Base-by-base conservation (phyloP, 2,113 vertebrate species). In the Lontra canadensis region DNA sequence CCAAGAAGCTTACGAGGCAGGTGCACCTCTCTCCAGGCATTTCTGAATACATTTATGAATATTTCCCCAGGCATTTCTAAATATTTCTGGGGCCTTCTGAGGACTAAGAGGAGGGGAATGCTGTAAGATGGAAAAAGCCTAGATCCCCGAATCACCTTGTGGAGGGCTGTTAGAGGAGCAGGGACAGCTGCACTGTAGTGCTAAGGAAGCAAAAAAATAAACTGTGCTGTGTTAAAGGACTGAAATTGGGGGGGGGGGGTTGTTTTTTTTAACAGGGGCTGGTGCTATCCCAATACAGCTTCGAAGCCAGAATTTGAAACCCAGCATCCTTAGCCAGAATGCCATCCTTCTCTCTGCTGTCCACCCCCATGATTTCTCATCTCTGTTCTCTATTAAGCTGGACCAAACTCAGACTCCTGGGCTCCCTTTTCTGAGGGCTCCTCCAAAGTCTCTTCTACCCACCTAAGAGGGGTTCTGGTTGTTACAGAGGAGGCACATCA, bases 331-430 rank as follows among this genome's bases (percentile, higher is more conserved):
- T 39, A 42, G 52, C 26, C 52, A 89, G 36, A 39, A 49, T 1
- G 1, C 39, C 21, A 3, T 12, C 21, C 63, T 57, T 36, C 29
- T 71, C 52, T 55, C 90, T n/a, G 1, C 14, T 25, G 21, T 44
- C 67, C 18, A 44, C 2, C 1, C 10, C 31, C 6, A 0, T 0
- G 44, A 18, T 34, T 18, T 59, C 2, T 0, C 20, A 76, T n/a
- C 34, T 55, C 47, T 61, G 6, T 44, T 81, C 86, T 67, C 76
- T 49, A 17, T 14, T 11, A 15, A 79, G 49, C 14, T 15, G 20
- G n/a, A 34, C 34, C 13, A 42, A 11, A 5, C 29, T 65, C 55
- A 52, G 6, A 29, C 14, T 14, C 7, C 21, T 42, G 36, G 20
- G 4, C 23, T 69, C 6, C 42, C 36, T 61, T 69, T 44, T 47